Conservation (phyloP, 2,113 vertebrate species). For the Myanophis thanlyinensis region DNA sequence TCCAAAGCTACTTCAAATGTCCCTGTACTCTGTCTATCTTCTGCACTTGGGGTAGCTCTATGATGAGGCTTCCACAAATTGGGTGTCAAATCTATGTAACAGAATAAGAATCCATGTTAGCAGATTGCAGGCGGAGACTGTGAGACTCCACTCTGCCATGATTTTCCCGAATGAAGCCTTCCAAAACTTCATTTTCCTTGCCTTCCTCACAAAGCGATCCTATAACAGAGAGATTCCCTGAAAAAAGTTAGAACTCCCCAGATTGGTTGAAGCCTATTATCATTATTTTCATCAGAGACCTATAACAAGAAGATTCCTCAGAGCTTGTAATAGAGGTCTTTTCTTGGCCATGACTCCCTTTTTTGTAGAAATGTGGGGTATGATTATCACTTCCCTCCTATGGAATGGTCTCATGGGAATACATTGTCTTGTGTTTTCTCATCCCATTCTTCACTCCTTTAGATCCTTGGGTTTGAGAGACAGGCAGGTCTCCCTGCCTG, state of each 20-base stretch:
- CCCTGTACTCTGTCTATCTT: not conserved
- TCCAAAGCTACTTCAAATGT: not conserved
- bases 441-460: not conserved
- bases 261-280: not conserved
- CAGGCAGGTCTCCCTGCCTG: not conserved
- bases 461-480: not conserved
- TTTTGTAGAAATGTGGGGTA: not conserved
- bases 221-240: not conserved
- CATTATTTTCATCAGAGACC: not conserved
- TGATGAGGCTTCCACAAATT: not conserved
- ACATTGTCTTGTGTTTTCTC: not conserved
- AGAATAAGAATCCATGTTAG: not conserved
- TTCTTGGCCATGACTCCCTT: not conserved
- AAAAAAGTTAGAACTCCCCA: not conserved
- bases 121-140: not conserved
- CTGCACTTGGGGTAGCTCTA: not conserved
- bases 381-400: not conserved
- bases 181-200: not conserved
- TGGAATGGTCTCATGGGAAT: not conserved
- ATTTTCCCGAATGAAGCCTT: not conserved
- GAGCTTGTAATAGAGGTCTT: not conserved
- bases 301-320: not conserved
- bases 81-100: not conserved
- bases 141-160: not conserved
- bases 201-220: not conserved